Evolutionary conservation across 1,140 invertebrate species (phyloP), one percentile per base, ranked within the genome.

Genomic region (Homarus americanus): DNA sequence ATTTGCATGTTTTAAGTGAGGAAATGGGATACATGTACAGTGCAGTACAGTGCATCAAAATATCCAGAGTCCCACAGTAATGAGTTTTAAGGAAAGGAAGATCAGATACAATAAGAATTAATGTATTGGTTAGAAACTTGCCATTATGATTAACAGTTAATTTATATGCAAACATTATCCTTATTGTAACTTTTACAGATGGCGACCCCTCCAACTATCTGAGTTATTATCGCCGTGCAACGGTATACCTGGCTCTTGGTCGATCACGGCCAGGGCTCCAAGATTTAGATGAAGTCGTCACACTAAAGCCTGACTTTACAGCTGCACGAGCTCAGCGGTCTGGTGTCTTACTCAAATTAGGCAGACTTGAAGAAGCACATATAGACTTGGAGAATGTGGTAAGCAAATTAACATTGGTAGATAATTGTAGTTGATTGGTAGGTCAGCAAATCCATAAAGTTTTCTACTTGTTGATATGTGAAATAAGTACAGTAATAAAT

Each of bases 121-220:
- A n/a, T n/a, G n/a, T n/a, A n/a, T n/a, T n/a, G n/a, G n/a, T n/a
- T n/a, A n/a, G n/a, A n/a, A n/a, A n/a, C n/a, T n/a, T n/a, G n/a
- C n/a, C n/a, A n/a, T n/a, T n/a, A n/a, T n/a, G n/a, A n/a, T n/a
- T n/a, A n/a, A n/a, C n/a, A n/a, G n/a, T n/a, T n/a, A n/a, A n/a
- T n/a, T n/a, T n/a, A n/a, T n/a, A n/a, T n/a, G n/a, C n/a, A n/a
- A n/a, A n/a, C n/a, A n/a, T n/a, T n/a, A n/a, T n/a, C n/a, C n/a
- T n/a, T n/a, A n/a, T n/a, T n/a, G n/a, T n/a, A n/a, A 24, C 86
- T 93, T 93, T 95, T 95, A 7, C 94, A 99, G 98, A 99, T 95
- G 97, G 97, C 28, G 99, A 99, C 95, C 98, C 98, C 49, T 96
- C 96, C 83, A 99, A 99, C 95, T 99, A 99, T 94, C 95, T 99